Base-by-base conservation (phyloP, 2,797 vertebrate species). In the Apodemus agrarius region DNA sequence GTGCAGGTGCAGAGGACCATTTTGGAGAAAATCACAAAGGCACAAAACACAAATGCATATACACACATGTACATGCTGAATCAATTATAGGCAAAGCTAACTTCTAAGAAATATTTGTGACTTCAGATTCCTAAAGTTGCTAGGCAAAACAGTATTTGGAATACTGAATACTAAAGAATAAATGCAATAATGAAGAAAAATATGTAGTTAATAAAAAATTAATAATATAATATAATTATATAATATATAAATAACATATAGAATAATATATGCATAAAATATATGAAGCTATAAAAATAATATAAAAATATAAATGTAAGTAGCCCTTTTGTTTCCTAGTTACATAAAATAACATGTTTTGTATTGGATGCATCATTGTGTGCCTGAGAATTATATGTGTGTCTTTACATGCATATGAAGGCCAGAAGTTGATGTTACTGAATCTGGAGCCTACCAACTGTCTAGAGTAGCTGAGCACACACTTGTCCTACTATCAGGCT, bases 311-410 rank as follows among this genome's bases (percentile, higher is more conserved):
- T 61, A 69, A n/a, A n/a, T 17, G 8, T 69, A 69, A 69, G 67
- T 29, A 94, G 84, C 3, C 10, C 65, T 74, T 88, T 43, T 69
- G 91, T 16, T 91, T 88, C 85, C 92, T 97, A 97, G 81, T 69
- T 54, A 93, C 91, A 89, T 90, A 94, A 97, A 98, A 96, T 96
- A 96, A 34, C 34, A 90, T 69, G 93, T 91, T 76, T 91, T 83
- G 12, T 63, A 4, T 46, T 4, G 11, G 6, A 37, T 57, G 21
- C 24, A 57, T 57, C 3, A 59, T 14, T 29, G 7, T 63, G 12
- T 24, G 46, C 19, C 19, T 24, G 1, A 67, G 11, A 21, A 52
- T 14, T 52, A 22, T 46, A n/a, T 67, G 63, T 67, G 0, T 69
- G 43, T 63, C 9, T 83, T 43, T n/a, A 16, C 12, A 49, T 24